Conservation (phyloP, 2,797 vertebrate genomes). For the Micropoecilia bifurca region DNA sequence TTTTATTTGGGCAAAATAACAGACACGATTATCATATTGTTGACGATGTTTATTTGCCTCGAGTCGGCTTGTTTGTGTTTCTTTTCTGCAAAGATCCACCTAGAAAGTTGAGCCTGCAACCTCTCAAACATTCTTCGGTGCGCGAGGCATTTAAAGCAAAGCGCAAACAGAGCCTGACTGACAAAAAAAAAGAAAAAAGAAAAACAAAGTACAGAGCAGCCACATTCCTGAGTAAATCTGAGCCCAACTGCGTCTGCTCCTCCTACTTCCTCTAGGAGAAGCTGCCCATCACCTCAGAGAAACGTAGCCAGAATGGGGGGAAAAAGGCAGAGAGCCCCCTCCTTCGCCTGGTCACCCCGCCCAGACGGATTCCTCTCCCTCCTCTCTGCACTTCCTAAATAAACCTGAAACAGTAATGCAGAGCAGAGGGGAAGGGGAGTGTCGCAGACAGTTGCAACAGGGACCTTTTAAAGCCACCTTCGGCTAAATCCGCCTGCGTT, state of each 20-base stretch:
- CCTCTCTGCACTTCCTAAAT: conserved; percentile 82
- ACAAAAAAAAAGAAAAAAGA: conserved; percentile 65
- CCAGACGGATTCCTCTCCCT: conserved; percentile 75
- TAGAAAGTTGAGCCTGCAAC: conserved; percentile 27
- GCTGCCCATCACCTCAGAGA: conserved; percentile 68
- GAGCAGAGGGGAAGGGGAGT: conserved; percentile 70
- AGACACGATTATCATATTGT: not conserved
- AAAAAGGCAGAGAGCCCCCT: conserved; percentile 15
- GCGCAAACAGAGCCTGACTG: conserved; percentile 40
- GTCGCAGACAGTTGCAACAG: conserved; percentile 71
- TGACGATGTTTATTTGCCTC: not conserved
- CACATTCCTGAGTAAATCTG: conserved; percentile 81
- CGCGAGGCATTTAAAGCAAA: conserved; percentile 32
- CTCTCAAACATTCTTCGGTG: conserved; percentile 57
- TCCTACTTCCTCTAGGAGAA: conserved; percentile 78
- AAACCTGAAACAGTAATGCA: conserved; percentile 72
- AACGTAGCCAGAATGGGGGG: conserved; percentile 66
- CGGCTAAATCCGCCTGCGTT: conserved; percentile 52
- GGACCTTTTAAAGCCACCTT: conserved; percentile 71
- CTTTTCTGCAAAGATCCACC: not conserved
- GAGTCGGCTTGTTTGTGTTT: not conserved
- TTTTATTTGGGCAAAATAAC: not conserved
- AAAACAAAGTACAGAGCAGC: conserved; percentile 78
- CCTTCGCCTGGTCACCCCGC: conserved; percentile 63
- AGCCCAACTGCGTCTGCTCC: conserved; percentile 63